phyloP scores from a whole-genome alignment of 2,113 vertebrate species.

The Engraulis encrasicolus region DNA sequence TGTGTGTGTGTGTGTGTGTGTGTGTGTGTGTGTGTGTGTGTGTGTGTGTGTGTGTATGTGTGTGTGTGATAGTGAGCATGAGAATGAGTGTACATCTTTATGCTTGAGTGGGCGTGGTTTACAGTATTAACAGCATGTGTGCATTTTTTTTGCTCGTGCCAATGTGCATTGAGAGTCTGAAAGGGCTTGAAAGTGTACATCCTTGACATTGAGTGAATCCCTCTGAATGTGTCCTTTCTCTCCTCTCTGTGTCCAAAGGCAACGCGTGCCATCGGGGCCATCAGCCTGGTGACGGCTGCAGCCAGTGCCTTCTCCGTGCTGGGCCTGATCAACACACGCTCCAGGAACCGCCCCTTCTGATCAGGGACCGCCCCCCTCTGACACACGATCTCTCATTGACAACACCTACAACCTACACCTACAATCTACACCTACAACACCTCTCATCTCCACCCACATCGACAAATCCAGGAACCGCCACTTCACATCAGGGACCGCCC shows the following conservation, averaged over 20 bases:
- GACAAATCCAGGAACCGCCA: too few species aligned
- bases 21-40: background rate
- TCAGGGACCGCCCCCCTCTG: conserved; percentile 23
- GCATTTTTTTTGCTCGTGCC: too few species aligned
- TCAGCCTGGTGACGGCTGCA: conserved; percentile 81
- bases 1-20: too few species aligned
- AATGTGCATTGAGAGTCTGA: too few species aligned
- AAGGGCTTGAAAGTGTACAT: too few species aligned
- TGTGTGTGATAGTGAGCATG: background rate
- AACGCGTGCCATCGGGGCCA: conserved; percentile 79
- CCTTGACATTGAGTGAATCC: background rate
- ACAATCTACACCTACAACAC: background rate
- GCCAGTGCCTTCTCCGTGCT: conserved; percentile 84
- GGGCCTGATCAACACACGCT: conserved; percentile 81
- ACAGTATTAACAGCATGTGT: too few species aligned
- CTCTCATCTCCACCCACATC: background rate
- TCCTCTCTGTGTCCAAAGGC: conserved; percentile 76
- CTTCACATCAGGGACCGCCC: too few species aligned
- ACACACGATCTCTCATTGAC: background rate
- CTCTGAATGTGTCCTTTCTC: background rate
- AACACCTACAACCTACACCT: background rate
- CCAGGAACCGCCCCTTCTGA: conserved; percentile 82
- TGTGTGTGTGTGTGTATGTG: background rate
- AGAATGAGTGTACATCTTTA: too few species aligned
- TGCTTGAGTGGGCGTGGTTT: too few species aligned